Percentiles rank a stretch among this genome's conserved stretches.
These are phyloP conservation scores for Condylura cristata DNA, from an alignment of 2,113 vertebrate genomes.

Conservation along the genomic window DNA sequence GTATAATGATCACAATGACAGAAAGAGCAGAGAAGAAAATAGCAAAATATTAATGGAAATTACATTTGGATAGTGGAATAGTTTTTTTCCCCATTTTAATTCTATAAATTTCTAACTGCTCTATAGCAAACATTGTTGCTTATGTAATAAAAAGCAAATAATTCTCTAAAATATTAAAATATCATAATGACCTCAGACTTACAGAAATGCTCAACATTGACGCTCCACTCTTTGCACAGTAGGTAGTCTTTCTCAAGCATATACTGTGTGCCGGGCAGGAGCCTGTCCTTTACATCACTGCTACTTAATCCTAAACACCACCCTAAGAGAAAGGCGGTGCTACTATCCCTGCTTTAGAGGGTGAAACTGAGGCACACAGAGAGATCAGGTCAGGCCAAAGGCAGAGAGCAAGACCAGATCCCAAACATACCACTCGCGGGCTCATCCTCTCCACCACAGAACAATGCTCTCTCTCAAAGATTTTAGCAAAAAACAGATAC, in stretches of 20 bases:
- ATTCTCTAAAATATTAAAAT: not conserved
- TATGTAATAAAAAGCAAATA: slow-evolving; percentile 14
- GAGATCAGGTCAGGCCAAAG: not conserved
- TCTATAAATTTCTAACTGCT: not conserved
- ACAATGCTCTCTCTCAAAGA: not conserved
- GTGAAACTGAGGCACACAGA: not conserved
- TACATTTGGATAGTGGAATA: not conserved
- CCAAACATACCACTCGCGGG: not conserved
- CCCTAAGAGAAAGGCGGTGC: not conserved
- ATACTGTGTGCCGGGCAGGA: not conserved
- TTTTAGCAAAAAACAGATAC: not conserved
- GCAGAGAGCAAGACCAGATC: not conserved
- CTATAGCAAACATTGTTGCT: not conserved
- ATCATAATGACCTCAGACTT: not conserved
- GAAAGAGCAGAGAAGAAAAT: not conserved
- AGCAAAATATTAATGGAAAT: not conserved
- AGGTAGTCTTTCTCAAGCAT: slow-evolving; percentile 13
- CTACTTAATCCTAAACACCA: not conserved
- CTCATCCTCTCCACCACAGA: not conserved
- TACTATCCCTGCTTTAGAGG: not conserved
- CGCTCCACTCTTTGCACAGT: not conserved
- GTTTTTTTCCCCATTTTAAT: not conserved
- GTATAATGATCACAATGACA: not conserved
- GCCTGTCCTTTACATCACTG: not conserved
- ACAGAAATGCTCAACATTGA: not conserved